Base-by-base conservation (phyloP, 2,888 invertebrate species). In the Zonitis immaculata region DNA sequence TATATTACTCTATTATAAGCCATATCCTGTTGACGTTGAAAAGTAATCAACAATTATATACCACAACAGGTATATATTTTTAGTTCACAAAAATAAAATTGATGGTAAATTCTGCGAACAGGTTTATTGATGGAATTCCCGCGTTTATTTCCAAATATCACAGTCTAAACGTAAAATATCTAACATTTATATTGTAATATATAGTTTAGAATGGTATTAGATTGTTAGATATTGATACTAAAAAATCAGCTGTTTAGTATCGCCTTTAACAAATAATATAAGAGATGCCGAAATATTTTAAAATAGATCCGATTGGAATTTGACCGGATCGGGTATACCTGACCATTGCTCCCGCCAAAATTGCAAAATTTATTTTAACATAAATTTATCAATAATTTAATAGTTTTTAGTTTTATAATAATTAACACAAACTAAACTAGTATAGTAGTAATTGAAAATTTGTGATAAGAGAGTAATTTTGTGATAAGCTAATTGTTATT, bases 301-400 rank as follows among this genome's bases (percentile, higher is more conserved):
- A 52, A 52, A 56, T 52, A 50, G 50, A 35, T 52, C 56, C 47
- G 50, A 56, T 52, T 52, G 52, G 56, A 56, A 56, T 52, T 52
- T 26, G 49, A 52, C 52, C 56, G 18, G 9, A 16, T 11, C 35
- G 8, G 35, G 18, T 35, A 42, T 27, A 44, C 27, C 44, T 44
- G 44, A 44, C 44, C 28, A 35, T 35, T 35, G 35, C 35, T 44
- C 25, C 44, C 26, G 28, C 25, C 28, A 28, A 43, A n/a, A n/a
- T n/a, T n/a, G n/a, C n/a, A n/a, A n/a, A n/a, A n/a, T n/a, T n/a
- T n/a, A n/a, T n/a, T n/a, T n/a, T n/a, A n/a, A n/a, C n/a, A n/a
- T n/a, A n/a, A n/a, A n/a, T n/a, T n/a, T n/a, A n/a, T n/a, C n/a
- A n/a, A n/a, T n/a, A n/a, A n/a, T n/a, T n/a, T n/a, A n/a, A n/a